These are phyloP conservation scores for Solenopsis fugax DNA, from an alignment of 1,140 invertebrate genomes.

Conservation along the genomic window DNA sequence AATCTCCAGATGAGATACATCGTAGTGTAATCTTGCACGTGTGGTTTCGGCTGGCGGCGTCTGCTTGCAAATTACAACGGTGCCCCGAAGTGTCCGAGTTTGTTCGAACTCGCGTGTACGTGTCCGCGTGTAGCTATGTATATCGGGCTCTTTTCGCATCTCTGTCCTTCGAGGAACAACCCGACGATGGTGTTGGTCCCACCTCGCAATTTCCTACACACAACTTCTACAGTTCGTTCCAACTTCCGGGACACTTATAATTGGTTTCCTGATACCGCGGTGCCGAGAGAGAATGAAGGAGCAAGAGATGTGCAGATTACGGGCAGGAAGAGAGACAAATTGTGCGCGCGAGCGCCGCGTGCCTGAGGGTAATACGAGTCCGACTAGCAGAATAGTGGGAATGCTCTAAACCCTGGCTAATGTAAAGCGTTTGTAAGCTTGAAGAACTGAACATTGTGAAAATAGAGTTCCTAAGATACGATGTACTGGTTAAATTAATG, in stretches of 20 bases:
- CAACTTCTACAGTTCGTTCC: slow-evolving; percentile 75
- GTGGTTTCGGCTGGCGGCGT: slow-evolving; percentile 25
- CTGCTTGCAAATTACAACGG: slow-evolving; percentile 73
- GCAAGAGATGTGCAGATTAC: slow-evolving; percentile 64
- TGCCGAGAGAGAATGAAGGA: slow-evolving; percentile 60
- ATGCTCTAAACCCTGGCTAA: neutral
- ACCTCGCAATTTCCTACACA: slow-evolving; percentile 74
- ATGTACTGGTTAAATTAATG: neutral
- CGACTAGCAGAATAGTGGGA: slow-evolving; percentile 5
- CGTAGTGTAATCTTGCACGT: slow-evolving; percentile 47
- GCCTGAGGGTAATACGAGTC: slow-evolving; percentile 25
- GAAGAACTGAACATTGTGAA: slow-evolving; percentile 14
- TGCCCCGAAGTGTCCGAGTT: slow-evolving; percentile 61
- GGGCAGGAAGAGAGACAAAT: slow-evolving; percentile 50
- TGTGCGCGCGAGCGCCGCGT: slow-evolving; percentile 10
- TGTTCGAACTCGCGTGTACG: slow-evolving; percentile 25
- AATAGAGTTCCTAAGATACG: neutral
- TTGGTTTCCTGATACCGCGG: slow-evolving; percentile 79
- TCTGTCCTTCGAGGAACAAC: slow-evolving; percentile 26
- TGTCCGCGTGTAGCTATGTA: slow-evolving; percentile 20
- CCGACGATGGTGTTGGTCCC: slow-evolving; percentile 51
- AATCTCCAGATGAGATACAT: slow-evolving; percentile 12
- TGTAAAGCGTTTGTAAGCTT: slow-evolving; percentile 22
- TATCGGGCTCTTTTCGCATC: slow-evolving; percentile 51
- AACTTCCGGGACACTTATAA: slow-evolving; percentile 82